Base-by-base conservation (phyloP, 2,113 vertebrate species). In the Nerophis ophidion region DNA sequence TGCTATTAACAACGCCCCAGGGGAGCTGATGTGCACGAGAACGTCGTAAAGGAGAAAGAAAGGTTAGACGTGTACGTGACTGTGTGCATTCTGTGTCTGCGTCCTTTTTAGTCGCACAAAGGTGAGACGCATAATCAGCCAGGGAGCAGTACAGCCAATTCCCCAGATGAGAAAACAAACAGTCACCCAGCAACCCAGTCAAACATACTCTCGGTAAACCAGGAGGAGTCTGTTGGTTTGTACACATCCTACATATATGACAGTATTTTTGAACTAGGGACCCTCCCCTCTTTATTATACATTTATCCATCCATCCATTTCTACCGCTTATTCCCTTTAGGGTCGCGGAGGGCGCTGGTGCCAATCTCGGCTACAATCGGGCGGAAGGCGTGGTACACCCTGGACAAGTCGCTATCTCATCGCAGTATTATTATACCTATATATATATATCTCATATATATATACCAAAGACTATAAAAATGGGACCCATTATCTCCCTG, bases 51-150 rank as follows among this genome's bases (percentile, higher is more conserved):
- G 48, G 60, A 77, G 55, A 75, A 26, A 60, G 46, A 70, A 44
- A 68, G 69, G 74, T 65, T 72, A 66, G 61, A 48, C 58, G 61
- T 68, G 60, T 36, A 4, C 7, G 67, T 42, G 59, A 48, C 40
- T 71, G 34, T 68, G 17, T 53, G 38, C 56, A 36, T 65, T 71
- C 12, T 38, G 60, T 50, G 66, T 16, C 11, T 73, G 2, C 35
- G 56, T 71, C 59, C 63, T 62, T 66, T 44, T 17, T 74, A 53
- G 72, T 57, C 78, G 69, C 86, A 80, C 69, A 56, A 82, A 76
- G 72, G 72, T 72, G 61, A 61, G 56, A 45, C 34, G 77, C 45
- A 16, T 57, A 51, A 60, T 48, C 67, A 75, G 60, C 71, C 70
- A 61, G 42, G n/a, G 61, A 65, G 54, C 60, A 50, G 57, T 71